phyloP scores from a whole-genome alignment of 35 echinoderm and acorn worm genomes.

The Chiridota heheva region DNA sequence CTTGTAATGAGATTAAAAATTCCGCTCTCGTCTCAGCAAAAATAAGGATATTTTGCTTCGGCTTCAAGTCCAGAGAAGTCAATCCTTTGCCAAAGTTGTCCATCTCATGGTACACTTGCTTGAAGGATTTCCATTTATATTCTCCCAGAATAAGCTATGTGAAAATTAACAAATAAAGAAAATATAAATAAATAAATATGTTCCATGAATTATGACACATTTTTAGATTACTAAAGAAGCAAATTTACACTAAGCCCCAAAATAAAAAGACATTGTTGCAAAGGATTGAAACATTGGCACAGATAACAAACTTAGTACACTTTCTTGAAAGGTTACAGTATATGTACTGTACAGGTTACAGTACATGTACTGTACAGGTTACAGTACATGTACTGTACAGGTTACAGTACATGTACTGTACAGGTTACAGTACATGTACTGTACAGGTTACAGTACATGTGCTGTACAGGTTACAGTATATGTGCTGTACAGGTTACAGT shows the following conservation, averaged over 20 bases:
- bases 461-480: too few species aligned
- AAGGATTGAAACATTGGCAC: neutral
- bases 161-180: neutral
- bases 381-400: too few species aligned
- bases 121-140: slow-evolving; percentile 75
- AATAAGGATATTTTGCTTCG: slow-evolving; percentile 69
- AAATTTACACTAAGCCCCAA: neutral
- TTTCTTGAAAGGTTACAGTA: neutral
- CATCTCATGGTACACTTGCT: slow-evolving; percentile 40
- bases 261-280: neutral
- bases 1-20: slow-evolving; percentile 69
- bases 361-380: too few species aligned
- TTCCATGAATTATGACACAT: neutral
- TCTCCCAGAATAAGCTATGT: slow-evolving; percentile 72
- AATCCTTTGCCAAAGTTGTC: slow-evolving; percentile 74
- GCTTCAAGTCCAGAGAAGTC: slow-evolving; percentile 48
- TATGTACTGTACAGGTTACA: neutral
- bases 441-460: too few species aligned
- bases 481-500: too few species aligned
- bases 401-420: too few species aligned
- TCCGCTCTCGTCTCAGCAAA: slow-evolving; percentile 84
- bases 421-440: too few species aligned
- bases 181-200: slow-evolving; percentile 6
- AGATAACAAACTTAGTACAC: neutral
- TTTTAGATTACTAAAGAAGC: neutral